Evolutionary conservation across 2,797 vertebrate species (phyloP).

Genomic region (Limnodromus scolopaceus): DNA sequence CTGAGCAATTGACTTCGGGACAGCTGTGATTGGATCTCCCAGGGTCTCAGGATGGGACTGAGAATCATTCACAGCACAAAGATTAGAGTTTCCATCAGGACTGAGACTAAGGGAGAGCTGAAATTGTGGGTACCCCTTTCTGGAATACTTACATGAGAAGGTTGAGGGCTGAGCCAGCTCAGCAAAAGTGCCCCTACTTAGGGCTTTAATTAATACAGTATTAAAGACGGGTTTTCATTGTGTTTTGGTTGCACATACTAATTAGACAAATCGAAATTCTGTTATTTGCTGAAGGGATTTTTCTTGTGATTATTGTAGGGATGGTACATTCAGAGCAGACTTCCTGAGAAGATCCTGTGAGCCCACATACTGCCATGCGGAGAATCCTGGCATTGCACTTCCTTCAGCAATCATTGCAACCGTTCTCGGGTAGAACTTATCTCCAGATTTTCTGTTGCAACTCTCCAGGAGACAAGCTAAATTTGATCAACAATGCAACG

Average conservation of each 20-base stretch:
- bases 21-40: not conserved
- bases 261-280: not conserved
- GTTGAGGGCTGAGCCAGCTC: not conserved
- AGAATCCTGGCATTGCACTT: not conserved
- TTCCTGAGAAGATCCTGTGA: not conserved
- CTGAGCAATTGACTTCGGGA: not conserved
- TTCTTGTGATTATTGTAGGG: not conserved
- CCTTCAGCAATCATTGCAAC: not conserved
- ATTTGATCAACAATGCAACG: not conserved
- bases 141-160: not conserved
- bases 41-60: not conserved
- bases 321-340: not conserved
- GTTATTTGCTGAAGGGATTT: not conserved
- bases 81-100: not conserved
- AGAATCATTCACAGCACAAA: not conserved
- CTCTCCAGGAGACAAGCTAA: not conserved
- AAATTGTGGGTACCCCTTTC: not conserved
- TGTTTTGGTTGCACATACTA: not conserved
- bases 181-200: not conserved
- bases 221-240: not conserved
- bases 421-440: not conserved
- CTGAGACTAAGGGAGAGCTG: not conserved
- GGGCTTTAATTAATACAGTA: not conserved
- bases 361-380: not conserved
- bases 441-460: not conserved